Conservation (phyloP, 2,113 vertebrate species). For the Verasper variegatus region DNA sequence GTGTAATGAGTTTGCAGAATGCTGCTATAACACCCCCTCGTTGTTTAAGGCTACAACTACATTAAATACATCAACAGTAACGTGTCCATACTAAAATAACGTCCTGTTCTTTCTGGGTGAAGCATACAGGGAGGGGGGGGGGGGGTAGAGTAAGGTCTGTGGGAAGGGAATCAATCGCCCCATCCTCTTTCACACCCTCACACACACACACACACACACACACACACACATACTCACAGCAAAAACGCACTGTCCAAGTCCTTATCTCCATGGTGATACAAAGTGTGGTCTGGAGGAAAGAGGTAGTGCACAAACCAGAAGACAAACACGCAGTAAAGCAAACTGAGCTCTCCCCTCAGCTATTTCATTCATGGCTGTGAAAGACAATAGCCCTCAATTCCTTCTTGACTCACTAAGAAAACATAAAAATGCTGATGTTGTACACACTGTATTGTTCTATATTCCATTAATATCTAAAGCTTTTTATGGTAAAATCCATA, state of each 20-base stretch:
- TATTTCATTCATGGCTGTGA: not conserved
- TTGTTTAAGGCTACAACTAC: not conserved
- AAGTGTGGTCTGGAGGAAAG: conserved; percentile 34
- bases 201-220: not conserved
- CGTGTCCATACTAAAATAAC: not conserved
- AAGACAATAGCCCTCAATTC: not conserved
- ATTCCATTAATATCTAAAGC: not conserved
- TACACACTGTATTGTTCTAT: not conserved
- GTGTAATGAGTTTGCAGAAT: not conserved
- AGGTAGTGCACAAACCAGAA: conserved; percentile 23
- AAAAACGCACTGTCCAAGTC: conserved; percentile 30
- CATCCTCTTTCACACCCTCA: not conserved
- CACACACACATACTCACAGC: not conserved
- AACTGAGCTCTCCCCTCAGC: not conserved
- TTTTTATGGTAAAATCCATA: not conserved
- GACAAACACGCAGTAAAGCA: conserved; percentile 14
- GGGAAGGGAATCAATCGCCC: not conserved
- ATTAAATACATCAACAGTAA: not conserved
- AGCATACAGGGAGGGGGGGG: not conserved
- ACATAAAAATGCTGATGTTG: not conserved
- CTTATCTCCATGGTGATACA: conserved; percentile 66
- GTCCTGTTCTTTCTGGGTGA: not conserved
- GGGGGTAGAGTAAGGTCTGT: not conserved
- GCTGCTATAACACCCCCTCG: not conserved
- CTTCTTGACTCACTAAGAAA: not conserved